These are phyloP conservation scores for Trachythela sp. DNA, from an alignment of 64 coral and sea anemone species.

Conservation along the genomic window DNA sequence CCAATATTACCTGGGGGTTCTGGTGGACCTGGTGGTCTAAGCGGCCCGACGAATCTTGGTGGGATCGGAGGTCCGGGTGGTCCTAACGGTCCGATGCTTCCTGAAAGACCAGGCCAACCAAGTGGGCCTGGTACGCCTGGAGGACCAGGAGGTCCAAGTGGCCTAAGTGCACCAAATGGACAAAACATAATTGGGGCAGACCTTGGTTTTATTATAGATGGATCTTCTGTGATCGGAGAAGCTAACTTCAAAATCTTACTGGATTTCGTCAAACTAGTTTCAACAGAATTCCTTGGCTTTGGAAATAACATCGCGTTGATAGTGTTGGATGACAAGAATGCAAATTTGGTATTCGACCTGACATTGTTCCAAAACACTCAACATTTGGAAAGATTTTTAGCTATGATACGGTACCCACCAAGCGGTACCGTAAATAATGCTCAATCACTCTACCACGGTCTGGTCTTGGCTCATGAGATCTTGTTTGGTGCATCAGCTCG, in stretches of 20 bases:
- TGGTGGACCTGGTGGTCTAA: constrained; percentile 58
- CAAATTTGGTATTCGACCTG: background rate
- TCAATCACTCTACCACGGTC: background rate
- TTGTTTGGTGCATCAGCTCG: background rate
- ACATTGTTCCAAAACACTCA: background rate
- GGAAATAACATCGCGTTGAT: background rate
- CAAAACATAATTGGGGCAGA: no score
- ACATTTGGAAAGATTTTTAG: background rate
- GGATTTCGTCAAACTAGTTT: background rate
- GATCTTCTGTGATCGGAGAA: background rate
- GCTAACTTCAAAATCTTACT: background rate
- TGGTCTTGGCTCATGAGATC: background rate
- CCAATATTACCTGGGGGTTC: constrained; percentile 53
- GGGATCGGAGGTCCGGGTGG: constrained; percentile 65
- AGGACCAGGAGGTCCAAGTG: no score
- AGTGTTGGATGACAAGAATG: background rate
- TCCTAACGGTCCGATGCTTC: background rate
- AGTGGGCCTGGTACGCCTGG: no score
- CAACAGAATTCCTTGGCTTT: background rate
- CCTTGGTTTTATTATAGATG: background rate
- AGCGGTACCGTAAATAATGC: background rate
- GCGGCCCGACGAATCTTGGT: constrained; percentile 55
- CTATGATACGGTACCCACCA: background rate
- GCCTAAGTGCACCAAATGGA: background rate
- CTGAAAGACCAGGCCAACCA: background rate